Conservation (phyloP, 2,888 invertebrate genomes). For the Hybos culiciformis region DNA sequence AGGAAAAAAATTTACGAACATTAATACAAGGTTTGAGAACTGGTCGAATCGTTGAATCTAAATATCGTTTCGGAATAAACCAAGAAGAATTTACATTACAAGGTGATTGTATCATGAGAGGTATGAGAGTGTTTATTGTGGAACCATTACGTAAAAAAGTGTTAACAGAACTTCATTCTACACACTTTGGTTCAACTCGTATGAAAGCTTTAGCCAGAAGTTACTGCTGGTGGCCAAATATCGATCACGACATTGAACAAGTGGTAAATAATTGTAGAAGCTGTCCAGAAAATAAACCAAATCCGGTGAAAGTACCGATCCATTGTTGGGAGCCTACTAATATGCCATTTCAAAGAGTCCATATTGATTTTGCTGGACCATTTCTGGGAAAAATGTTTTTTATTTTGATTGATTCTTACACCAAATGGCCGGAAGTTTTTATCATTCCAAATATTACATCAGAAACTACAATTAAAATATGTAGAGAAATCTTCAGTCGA, state of each 20-base stretch:
- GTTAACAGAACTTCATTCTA: too few relatives aligned
- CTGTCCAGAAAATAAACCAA: too few relatives aligned
- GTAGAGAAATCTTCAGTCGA: background rate
- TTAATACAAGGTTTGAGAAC: background rate
- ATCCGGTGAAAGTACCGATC: background rate
- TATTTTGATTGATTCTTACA: background rate
- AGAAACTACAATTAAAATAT: too few relatives aligned
- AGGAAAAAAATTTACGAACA: background rate
- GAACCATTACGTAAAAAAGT: too few relatives aligned
- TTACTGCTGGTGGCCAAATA: too few relatives aligned
- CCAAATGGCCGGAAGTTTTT: background rate
- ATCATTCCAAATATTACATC: background rate
- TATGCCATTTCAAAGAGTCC: too few relatives aligned
- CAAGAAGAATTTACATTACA: background rate
- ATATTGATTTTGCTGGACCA: constrained; percentile 3
- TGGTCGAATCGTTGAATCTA: background rate
- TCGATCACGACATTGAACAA: too few relatives aligned
- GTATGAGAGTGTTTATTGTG: too few relatives aligned
- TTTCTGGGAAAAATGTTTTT: background rate
- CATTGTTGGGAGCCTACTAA: background rate
- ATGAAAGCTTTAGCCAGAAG: too few relatives aligned
- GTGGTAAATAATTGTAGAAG: background rate
- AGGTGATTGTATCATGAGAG: too few relatives aligned
- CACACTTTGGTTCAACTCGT: too few relatives aligned
- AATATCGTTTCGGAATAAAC: background rate